Evolutionary conservation across 2,888 invertebrate genomes (phyloP).

Genomic region (Hypolimnas misippus): DNA sequence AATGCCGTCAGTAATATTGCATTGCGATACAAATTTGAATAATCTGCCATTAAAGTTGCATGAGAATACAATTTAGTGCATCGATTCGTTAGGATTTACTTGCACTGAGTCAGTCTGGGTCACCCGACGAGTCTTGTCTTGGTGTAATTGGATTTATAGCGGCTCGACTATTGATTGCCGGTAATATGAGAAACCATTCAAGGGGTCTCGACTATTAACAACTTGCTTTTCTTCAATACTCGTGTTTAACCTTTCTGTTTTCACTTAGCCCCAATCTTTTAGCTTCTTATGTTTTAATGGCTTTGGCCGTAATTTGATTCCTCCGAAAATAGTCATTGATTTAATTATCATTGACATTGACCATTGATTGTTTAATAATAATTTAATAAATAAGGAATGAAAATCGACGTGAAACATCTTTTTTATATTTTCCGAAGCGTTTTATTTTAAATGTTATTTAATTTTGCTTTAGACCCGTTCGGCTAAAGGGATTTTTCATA

Average conservation of each 20-base stretch:
- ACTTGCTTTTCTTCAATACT: not conserved
- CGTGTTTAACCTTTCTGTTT: not conserved
- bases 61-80: constrained; percentile 29
- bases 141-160: constrained; percentile 31
- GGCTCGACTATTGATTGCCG: constrained; percentile 12
- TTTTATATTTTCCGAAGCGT: no score
- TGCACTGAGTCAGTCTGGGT: constrained; percentile 2
- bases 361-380: no score
- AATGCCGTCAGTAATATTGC: constrained; percentile 5
- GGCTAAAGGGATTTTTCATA: no score
- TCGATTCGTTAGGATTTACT: constrained; percentile 28
- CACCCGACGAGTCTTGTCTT: constrained; percentile 14
- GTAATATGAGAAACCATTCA: not conserved
- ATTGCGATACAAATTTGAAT: constrained; percentile 16
- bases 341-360: no score
- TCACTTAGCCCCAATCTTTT: not conserved
- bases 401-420: no score
- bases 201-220: not conserved
- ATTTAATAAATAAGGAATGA: no score
- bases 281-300: not conserved
- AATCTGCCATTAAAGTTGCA: constrained; percentile 22
- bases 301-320: no score
- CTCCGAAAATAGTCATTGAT: no score
- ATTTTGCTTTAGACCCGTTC: no score
- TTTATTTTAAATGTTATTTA: no score